These are phyloP conservation scores for Nomada hirtipes DNA, from an alignment of 2,888 invertebrate species.

Conservation along the genomic window DNA sequence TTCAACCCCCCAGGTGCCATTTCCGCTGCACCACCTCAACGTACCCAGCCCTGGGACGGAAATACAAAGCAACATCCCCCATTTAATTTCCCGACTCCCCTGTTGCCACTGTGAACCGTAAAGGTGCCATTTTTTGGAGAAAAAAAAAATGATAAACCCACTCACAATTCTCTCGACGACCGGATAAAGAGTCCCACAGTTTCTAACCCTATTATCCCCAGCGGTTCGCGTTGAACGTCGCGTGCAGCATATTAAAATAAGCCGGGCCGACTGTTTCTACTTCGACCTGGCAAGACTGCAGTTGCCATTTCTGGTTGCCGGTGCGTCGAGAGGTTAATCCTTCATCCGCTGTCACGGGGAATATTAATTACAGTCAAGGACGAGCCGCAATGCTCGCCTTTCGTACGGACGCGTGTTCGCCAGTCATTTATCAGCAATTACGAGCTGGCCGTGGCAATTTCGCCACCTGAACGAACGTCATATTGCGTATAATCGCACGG, in stretches of 20 bases:
- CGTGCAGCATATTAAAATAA: slow-evolving; percentile 18
- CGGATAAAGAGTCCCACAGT: too few species aligned
- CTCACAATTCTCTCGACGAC: background rate
- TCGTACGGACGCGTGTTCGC: slow-evolving; percentile 8
- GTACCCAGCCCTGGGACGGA: too few species aligned
- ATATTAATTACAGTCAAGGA: slow-evolving; percentile 37
- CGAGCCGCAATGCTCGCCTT: slow-evolving; percentile 13
- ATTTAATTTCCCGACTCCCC: too few species aligned
- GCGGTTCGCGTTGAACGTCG: slow-evolving; percentile 3
- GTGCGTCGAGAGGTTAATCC: slow-evolving; percentile 7
- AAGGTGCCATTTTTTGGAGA: too few species aligned
- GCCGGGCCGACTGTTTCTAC: background rate
- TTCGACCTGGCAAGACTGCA: background rate
- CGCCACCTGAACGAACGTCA: background rate
- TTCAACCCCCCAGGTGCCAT: background rate
- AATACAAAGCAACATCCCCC: too few species aligned
- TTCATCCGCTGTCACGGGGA: slow-evolving; percentile 7
- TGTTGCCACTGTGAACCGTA: too few species aligned
- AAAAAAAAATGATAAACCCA: background rate
- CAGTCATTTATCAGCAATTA: slow-evolving; percentile 39
- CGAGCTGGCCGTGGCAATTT: slow-evolving; percentile 2
- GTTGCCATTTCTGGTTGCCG: background rate
- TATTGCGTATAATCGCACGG: background rate
- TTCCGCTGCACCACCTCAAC: background rate
- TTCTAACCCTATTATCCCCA: too few species aligned